A percentile compares a stretch with the other conserved stretches of the same genome.
These are phyloP conservation scores for Eurois occulta DNA, from an alignment of 2,888 invertebrate species.

Conservation along the genomic window DNA sequence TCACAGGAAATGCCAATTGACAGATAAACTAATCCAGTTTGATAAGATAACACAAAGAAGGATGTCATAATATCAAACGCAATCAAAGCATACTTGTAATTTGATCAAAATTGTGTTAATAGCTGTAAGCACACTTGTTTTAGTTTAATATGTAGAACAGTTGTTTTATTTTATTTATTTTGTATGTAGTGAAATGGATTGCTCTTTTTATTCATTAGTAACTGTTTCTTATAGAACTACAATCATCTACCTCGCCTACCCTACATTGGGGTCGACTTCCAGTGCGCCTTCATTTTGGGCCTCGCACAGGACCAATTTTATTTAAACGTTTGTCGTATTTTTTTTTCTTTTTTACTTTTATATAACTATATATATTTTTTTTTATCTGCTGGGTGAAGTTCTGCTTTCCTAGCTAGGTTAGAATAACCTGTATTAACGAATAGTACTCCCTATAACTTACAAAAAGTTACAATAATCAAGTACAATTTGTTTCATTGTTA, in stretches of 20 bases:
- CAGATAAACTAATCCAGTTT: conserved; percentile 30
- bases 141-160: not conserved
- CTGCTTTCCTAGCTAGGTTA: no score
- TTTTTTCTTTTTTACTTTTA: no score
- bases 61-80: conserved; percentile 8
- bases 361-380: no score
- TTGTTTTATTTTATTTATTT: not conserved
- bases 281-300: no score
- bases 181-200: not conserved
- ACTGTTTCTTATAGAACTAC: not conserved
- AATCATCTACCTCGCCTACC: not conserved
- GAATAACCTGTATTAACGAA: no score
- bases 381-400: no score
- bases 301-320: no score
- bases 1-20: conserved; percentile 36
- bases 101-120: not conserved
- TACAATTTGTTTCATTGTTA: no score
- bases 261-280: not conserved
- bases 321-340: no score
- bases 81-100: conserved; percentile 2
- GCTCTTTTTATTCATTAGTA: not conserved
- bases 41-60: conserved; percentile 20
- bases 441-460: no score
- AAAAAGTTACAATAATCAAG: no score
- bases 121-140: not conserved